Percentiles rank a stretch among this genome's conserved stretches.
These are phyloP conservation scores for Tragulus kanchil DNA, from an alignment of 2,113 vertebrate genomes.

Conservation along the genomic window DNA sequence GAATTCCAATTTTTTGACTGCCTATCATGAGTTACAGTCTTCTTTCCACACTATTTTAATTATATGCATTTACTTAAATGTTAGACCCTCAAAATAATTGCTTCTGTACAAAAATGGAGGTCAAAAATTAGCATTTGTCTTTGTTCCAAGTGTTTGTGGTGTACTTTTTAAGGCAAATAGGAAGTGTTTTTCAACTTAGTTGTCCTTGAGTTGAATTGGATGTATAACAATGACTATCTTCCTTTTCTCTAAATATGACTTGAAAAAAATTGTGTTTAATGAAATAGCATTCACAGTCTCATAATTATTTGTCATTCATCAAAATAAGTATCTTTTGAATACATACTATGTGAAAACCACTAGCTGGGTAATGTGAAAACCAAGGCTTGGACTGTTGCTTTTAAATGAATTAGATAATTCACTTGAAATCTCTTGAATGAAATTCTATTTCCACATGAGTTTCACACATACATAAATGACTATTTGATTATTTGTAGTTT, in stretches of 20 bases:
- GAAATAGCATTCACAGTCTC: background rate
- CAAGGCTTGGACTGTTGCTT: background rate
- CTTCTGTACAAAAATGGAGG: background rate
- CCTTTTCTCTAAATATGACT: background rate
- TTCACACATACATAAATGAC: background rate
- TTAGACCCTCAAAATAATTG: background rate
- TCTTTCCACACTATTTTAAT: background rate
- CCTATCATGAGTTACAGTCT: background rate
- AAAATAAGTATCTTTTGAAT: background rate
- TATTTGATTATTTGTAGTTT: background rate
- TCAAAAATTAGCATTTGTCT: background rate
- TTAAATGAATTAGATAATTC: background rate
- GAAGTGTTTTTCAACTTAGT: background rate
- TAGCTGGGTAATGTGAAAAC: background rate
- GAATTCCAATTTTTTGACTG: slow-evolving; percentile 9
- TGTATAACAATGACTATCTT: background rate
- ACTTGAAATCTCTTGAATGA: slow-evolving; percentile 1
- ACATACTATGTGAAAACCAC: background rate
- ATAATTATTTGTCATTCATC: background rate
- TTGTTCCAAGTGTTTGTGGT: background rate
- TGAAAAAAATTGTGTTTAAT: background rate
- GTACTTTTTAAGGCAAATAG: background rate
- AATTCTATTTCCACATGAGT: slow-evolving; percentile 8
- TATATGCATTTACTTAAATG: background rate
- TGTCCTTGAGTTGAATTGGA: background rate